These are phyloP conservation scores for Phthorimaea operculella DNA, from an alignment of 1,140 invertebrate genomes.

Conservation along the genomic window DNA sequence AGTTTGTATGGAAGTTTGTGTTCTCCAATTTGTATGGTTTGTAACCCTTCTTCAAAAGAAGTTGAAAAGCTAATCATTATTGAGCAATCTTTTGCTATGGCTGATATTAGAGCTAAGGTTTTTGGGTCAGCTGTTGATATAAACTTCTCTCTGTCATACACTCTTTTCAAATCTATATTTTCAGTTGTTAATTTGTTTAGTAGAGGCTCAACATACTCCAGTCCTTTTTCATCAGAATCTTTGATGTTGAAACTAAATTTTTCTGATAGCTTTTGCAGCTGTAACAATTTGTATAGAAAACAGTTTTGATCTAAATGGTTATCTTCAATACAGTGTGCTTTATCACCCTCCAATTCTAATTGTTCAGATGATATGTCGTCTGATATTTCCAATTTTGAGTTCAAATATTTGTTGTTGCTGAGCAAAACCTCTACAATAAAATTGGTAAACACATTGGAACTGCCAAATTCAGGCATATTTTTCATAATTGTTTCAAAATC, in stretches of 20 bases:
- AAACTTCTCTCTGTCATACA: conserved; percentile 29
- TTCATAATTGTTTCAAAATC: conserved; percentile 31
- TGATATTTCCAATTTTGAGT: conserved; percentile 17
- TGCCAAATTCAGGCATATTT: conserved; percentile 23
- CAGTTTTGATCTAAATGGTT: conserved; percentile 22
- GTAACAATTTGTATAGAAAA: conserved; percentile 45
- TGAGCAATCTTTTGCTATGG: conserved; percentile 60
- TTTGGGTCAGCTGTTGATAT: conserved; percentile 21
- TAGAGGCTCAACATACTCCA: conserved; percentile 32
- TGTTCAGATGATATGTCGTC: conserved; percentile 3
- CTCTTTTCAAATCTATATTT: conserved; percentile 27
- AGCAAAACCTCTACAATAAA: conserved; percentile 43
- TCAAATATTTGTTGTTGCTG: conserved; percentile 15
- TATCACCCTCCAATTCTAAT: conserved; percentile 7
- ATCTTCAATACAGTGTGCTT: conserved; percentile 26
- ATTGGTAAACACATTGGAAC: conserved; percentile 37
- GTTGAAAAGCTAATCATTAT: conserved; percentile 58
- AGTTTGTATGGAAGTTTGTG: conserved; percentile 39
- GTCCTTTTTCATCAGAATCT: conserved; percentile 10
- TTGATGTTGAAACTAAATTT: conserved; percentile 14
- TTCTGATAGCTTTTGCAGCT: conserved; percentile 46
- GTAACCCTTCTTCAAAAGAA: conserved; percentile 18
- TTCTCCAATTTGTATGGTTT: conserved; percentile 25
- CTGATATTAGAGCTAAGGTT: conserved; percentile 47
- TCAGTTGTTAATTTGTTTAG: conserved; percentile 24